A percentile compares a stretch with the other conserved stretches of the same genome.
phyloP scores from a whole-genome alignment of 2,888 invertebrate species.

The Zootermopsis nevadensis region DNA sequence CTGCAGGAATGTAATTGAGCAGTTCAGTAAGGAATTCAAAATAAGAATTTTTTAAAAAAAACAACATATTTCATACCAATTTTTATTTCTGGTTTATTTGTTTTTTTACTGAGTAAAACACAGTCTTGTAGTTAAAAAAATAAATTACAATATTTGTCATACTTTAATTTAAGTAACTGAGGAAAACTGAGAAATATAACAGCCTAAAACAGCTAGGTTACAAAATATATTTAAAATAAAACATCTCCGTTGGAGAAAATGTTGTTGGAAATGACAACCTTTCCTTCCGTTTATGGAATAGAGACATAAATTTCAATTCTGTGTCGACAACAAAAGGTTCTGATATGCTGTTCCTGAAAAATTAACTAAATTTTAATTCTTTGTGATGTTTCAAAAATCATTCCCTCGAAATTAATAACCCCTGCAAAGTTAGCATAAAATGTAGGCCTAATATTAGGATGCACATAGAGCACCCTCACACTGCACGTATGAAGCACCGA shows the following conservation, averaged over 20 bases:
- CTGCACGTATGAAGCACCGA: background rate
- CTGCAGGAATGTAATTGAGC: no score
- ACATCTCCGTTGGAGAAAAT: background rate
- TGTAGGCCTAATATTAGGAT: conserved; percentile 32
- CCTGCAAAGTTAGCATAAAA: conserved; percentile 22
- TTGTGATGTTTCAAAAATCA: conserved; percentile 36
- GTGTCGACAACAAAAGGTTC: conserved; percentile 14
- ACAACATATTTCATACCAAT: no score
- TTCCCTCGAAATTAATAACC: conserved; percentile 22
- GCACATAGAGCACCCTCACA: background rate
- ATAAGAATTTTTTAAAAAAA: no score
- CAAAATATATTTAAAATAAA: no score
- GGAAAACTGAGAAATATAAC: no score
- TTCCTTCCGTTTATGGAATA: conserved; percentile 13
- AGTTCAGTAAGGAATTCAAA: no score
- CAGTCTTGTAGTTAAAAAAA: no score
- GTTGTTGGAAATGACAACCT: background rate
- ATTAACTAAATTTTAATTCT: conserved; percentile 37
- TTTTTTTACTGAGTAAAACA: no score
- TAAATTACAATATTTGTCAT: no score
- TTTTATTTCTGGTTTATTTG: no score
- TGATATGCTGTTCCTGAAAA: background rate
- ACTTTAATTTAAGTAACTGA: no score
- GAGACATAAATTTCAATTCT: conserved; percentile 9
- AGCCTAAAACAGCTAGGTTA: no score